phyloP scores from a whole-genome alignment of 2,113 vertebrate genomes.

The Sciurus niger region DNA sequence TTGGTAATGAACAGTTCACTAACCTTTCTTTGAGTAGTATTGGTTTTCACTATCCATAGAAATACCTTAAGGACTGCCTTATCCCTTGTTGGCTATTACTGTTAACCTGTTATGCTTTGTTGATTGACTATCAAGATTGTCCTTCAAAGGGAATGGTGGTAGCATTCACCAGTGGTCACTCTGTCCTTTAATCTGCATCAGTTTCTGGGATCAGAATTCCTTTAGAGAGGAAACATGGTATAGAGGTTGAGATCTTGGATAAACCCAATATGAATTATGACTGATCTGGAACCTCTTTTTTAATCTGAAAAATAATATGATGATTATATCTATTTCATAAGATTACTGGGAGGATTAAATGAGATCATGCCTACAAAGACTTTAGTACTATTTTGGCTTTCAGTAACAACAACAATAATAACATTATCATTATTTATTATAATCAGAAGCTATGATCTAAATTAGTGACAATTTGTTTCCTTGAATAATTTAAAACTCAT shows the following conservation, averaged over 20 bases:
- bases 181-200: neutral
- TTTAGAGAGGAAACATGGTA: neutral
- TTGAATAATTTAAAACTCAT: conserved; percentile 2
- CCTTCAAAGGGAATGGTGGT: neutral
- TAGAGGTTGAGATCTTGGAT: neutral
- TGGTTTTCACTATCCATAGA: neutral
- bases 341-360: conserved; percentile 8
- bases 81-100: neutral
- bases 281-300: conserved; percentile 24
- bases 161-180: neutral
- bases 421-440: neutral
- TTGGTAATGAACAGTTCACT: neutral
- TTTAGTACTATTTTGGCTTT: neutral
- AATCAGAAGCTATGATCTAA: neutral
- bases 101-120: neutral
- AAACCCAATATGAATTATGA: neutral
- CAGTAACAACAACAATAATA: neutral
- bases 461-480: neutral
- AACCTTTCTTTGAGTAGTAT: neutral
- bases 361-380: neutral
- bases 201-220: neutral
- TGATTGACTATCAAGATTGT: conserved; percentile 2
- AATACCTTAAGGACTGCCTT: neutral
- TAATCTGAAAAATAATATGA: conserved; percentile 21
- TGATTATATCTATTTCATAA: neutral